phyloP scores from a whole-genome alignment of 2,113 vertebrate genomes.

The Miniopterus natalensis region DNA sequence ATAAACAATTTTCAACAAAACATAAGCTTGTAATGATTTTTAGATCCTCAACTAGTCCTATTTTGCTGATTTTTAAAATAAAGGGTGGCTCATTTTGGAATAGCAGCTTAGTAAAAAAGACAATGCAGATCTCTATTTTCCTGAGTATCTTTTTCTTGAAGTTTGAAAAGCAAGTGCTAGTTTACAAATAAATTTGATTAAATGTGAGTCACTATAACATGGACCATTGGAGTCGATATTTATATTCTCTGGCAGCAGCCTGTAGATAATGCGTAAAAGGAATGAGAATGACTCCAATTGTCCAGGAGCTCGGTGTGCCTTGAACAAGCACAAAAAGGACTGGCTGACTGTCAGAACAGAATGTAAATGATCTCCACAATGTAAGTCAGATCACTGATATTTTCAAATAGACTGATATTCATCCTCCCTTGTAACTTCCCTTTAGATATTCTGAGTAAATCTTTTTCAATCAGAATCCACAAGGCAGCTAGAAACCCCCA shows the following conservation, averaged over 20 bases:
- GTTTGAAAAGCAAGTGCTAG: constrained; percentile 16
- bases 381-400: background rate
- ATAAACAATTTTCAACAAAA: constrained; percentile 7
- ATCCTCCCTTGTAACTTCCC: background rate
- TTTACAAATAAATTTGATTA: constrained; percentile 40
- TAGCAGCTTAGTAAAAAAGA: background rate
- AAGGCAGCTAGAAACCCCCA: background rate
- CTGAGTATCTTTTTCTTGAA: background rate
- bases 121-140: background rate
- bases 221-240: background rate
- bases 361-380: background rate
- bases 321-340: background rate
- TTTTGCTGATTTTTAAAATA: background rate
- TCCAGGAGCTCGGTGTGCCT: background rate
- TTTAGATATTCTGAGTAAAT: background rate
- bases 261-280: background rate
- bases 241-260: background rate
- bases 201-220: background rate
- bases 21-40: constrained; percentile 6
- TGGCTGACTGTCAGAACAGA: background rate
- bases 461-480: background rate
- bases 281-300: background rate
- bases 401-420: background rate
- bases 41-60: background rate
- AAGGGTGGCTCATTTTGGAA: background rate